phyloP scores from a whole-genome alignment of 2,113 vertebrate genomes.

The Brachyhypopomus occidentalis region DNA sequence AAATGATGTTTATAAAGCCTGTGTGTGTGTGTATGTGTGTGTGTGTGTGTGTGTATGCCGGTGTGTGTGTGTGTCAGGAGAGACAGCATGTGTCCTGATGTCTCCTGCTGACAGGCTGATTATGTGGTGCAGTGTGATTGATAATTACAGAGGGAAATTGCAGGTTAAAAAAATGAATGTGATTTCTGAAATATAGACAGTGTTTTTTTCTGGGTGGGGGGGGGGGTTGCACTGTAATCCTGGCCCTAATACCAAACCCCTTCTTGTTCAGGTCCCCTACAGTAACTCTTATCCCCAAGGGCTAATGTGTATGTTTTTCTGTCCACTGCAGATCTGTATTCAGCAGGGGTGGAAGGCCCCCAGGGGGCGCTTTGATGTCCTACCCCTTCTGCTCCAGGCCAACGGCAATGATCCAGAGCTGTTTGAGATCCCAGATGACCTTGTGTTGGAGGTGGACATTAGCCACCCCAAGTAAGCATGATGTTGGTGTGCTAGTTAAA shows the following conservation, averaged over 20 bases:
- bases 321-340: conserved; percentile 83
- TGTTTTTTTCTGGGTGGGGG: not conserved
- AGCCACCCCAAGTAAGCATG: conserved; percentile 91
- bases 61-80: conserved; percentile 1
- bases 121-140: conserved; percentile 35
- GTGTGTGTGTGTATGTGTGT: not conserved
- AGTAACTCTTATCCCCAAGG: not conserved
- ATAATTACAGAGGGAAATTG: conserved; percentile 30
- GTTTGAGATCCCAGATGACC: conserved; percentile 92
- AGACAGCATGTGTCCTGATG: conserved; percentile 33
- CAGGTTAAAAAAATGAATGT: conserved; percentile 28
- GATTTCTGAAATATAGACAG: conserved; percentile 30
- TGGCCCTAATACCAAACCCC: no score
- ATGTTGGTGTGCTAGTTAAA: not conserved
- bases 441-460: conserved; percentile 93
- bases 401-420: conserved; percentile 92
- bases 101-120: conserved; percentile 30
- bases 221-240: no score
- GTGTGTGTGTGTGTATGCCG: not conserved
- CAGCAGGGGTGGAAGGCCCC: conserved; percentile 97
- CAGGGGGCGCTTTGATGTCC: conserved; percentile 85
- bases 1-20: not conserved
- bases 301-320: not conserved
- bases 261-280: no score
- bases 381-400: conserved; percentile 94